Evolutionary conservation across 2,888 invertebrate species (phyloP).

Genomic region (Drosophila mimica): DNA sequence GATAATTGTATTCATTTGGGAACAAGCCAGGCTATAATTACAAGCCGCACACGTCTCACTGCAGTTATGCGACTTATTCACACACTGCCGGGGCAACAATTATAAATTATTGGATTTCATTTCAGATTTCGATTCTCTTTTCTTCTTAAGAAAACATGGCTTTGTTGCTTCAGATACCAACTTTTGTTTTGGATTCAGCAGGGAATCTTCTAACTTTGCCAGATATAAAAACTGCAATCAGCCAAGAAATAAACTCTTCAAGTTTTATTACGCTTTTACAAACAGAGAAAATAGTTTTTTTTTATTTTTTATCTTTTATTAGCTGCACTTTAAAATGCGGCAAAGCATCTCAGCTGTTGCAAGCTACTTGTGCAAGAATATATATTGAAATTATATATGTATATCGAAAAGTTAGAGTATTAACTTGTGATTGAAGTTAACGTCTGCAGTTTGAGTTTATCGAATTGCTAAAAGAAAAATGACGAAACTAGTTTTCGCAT

Average conservation of each 20-base stretch:
- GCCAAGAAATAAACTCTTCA: not conserved
- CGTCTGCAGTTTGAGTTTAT: conserved; percentile 1
- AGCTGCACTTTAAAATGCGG: not conserved
- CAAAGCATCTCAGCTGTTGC: not conserved
- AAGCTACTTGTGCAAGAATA: not conserved
- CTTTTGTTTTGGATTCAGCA: not conserved
- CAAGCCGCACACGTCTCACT: not conserved
- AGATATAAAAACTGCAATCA: not conserved
- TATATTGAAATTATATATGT: not conserved
- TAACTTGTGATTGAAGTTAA: conserved; percentile 12
- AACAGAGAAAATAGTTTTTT: not conserved
- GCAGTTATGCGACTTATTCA: not conserved
- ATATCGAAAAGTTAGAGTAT: conserved; percentile 13
- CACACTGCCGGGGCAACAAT: not conserved
- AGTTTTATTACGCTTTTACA: not conserved
- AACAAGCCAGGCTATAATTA: conserved; percentile 1
- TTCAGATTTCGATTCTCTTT: too few relatives aligned
- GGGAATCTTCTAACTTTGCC: not conserved
- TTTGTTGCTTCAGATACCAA: too few relatives aligned
- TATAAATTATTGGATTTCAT: not conserved
- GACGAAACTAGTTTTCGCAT: not conserved
- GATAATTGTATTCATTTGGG: conserved; percentile 57
- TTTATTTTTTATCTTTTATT: not conserved
- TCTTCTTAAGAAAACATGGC: not conserved
- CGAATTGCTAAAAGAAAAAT: not conserved